Conservation (phyloP, 2,888 invertebrate genomes). For the Lepidonotus clava region DNA sequence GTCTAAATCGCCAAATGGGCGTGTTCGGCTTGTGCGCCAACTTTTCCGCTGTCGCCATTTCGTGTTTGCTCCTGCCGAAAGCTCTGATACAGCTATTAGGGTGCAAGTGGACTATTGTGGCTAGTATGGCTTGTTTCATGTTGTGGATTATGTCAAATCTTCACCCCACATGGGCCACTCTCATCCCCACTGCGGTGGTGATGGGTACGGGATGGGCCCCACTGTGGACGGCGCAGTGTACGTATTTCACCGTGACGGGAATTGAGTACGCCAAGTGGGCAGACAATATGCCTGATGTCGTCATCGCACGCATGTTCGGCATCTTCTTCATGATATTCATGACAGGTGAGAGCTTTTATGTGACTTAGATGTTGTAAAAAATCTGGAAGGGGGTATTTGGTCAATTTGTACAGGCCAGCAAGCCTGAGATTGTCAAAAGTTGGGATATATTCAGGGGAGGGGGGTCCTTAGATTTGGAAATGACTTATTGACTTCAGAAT, state of each 20-base stretch:
- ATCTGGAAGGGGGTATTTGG: too few species aligned
- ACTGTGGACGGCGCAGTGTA: slow-evolving; percentile 97
- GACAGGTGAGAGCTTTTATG: slow-evolving; percentile 83
- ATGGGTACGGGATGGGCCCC: slow-evolving; percentile 95
- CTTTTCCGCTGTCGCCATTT: slow-evolving; percentile 77
- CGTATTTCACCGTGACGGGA: slow-evolving; percentile 87
- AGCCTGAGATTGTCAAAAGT: too few species aligned
- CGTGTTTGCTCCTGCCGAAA: slow-evolving; percentile 91
- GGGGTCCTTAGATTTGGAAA: neutral
- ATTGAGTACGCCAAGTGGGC: slow-evolving; percentile 87
- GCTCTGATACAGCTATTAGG: slow-evolving; percentile 83
- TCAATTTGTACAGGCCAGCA: too few species aligned
- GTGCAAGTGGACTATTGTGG: slow-evolving; percentile 95
- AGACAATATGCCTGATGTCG: slow-evolving; percentile 90
- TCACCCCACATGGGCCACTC: slow-evolving; percentile 91
- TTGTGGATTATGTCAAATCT: slow-evolving; percentile 96
- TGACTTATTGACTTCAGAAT: too few species aligned
- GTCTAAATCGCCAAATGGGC: slow-evolving; percentile 43
- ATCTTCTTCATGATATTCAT: slow-evolving; percentile 99
- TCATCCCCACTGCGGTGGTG: slow-evolving; percentile 87
- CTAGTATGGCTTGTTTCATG: slow-evolving; percentile 94
- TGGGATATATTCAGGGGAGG: too few species aligned
- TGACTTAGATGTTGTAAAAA: neutral
- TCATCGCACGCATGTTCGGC: slow-evolving; percentile 96
- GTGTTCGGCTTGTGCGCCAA: slow-evolving; percentile 53